phyloP scores from a whole-genome alignment of 2,797 vertebrate genomes.

The Benthosema pterotum region DNA sequence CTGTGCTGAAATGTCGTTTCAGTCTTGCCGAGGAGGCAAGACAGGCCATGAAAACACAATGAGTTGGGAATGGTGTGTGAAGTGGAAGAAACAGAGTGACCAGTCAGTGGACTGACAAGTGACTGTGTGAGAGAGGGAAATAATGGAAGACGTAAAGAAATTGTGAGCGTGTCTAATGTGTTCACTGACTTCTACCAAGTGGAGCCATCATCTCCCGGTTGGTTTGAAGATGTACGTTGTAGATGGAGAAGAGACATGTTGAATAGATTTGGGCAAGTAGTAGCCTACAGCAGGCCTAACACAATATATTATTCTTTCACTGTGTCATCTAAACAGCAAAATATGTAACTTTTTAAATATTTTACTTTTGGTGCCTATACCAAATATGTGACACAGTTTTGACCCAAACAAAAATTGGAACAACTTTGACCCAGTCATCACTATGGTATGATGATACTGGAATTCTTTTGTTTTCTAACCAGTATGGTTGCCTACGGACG shows the following conservation, averaged over 20 bases:
- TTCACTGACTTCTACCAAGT: conserved; percentile 39
- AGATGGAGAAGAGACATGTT: conserved; percentile 29
- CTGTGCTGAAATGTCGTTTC: conserved; percentile 37
- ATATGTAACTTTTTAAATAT: conserved; percentile 31
- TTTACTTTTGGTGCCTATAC: conserved; percentile 30
- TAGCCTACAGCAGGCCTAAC: neutral
- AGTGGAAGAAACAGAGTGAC: neutral
- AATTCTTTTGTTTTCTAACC: too few species aligned
- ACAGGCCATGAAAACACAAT: neutral
- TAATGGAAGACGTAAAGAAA: neutral
- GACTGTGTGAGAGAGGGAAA: conserved; percentile 1
- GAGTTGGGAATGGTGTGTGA: neutral
- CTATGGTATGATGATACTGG: too few species aligned
- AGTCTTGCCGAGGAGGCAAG: conserved; percentile 11
- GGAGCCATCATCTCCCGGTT: conserved; percentile 29
- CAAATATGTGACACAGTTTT: too few species aligned
- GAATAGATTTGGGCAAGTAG: neutral
- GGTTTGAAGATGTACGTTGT: conserved; percentile 36
- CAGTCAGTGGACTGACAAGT: conserved; percentile 24
- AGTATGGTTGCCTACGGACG: too few species aligned
- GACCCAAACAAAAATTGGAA: too few species aligned
- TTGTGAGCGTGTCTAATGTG: conserved; percentile 4
- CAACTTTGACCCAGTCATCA: too few species aligned
- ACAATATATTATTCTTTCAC: neutral
- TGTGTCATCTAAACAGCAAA: conserved; percentile 12